These are phyloP conservation scores for Silvanus unidentatus DNA, from an alignment of 2,888 invertebrate species.

Conservation along the genomic window DNA sequence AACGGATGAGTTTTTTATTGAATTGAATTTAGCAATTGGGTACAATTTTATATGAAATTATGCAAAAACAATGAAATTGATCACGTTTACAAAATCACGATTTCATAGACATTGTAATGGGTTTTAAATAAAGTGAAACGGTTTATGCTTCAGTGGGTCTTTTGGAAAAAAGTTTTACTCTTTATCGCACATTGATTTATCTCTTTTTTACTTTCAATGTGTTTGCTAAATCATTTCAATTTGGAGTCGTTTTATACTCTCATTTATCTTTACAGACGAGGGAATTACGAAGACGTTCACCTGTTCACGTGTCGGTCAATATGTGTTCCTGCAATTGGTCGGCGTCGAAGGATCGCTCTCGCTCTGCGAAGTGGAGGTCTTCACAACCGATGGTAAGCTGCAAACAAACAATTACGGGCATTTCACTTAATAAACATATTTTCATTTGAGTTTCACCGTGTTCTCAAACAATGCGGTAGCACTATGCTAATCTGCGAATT, in stretches of 20 bases:
- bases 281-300: slow-evolving; percentile 87
- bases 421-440: too few species aligned
- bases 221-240: too few species aligned
- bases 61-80: not conserved
- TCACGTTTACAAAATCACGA: slow-evolving; percentile 13
- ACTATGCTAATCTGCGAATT: too few species aligned
- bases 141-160: not conserved
- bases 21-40: slow-evolving; percentile 7
- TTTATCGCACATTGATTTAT: not conserved
- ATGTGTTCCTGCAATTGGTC: slow-evolving; percentile 82
- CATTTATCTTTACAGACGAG: slow-evolving; percentile 63
- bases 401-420: slow-evolving; percentile 8
- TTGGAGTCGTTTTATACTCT: too few species aligned
- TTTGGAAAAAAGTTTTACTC: not conserved
- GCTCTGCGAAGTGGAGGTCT: slow-evolving; percentile 87
- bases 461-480: too few species aligned
- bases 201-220: not conserved
- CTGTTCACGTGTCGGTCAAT: slow-evolving; percentile 83
- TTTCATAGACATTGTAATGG: slow-evolving; percentile 6
- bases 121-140: not conserved
- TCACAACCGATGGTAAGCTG: slow-evolving; percentile 75
- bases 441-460: too few species aligned
- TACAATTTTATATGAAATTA: slow-evolving; percentile 4
- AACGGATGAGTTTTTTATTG: too few species aligned
- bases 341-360: slow-evolving; percentile 87